Percentiles rank a stretch among this genome's conserved stretches.
These are phyloP conservation scores for Limnothrissa miodon DNA, from an alignment of 2,113 vertebrate genomes.

Conservation along the genomic window DNA sequence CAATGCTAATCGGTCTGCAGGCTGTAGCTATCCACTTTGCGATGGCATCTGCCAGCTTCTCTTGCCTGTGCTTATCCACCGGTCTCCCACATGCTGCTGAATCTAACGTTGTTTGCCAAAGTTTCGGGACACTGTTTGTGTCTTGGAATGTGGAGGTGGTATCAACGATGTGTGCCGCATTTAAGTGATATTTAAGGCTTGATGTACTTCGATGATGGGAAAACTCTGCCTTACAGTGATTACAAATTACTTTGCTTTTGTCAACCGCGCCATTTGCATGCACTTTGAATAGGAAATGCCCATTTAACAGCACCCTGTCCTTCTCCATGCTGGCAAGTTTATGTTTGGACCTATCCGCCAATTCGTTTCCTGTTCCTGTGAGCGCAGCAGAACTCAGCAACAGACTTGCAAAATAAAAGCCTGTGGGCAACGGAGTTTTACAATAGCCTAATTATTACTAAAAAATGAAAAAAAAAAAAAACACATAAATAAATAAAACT, in stretches of 20 bases:
- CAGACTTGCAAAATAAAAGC: neutral
- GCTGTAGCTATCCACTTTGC: constrained; percentile 13
- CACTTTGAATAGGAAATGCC: constrained; percentile 18
- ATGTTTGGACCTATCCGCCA: too few species aligned
- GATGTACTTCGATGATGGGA: constrained; percentile 23
- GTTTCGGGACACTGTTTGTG: constrained; percentile 27
- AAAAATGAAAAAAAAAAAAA: too few species aligned
- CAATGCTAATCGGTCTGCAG: constrained; percentile 19
- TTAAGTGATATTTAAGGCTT: constrained; percentile 15
- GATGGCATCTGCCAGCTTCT: constrained; percentile 33
- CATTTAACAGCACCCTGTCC: neutral
- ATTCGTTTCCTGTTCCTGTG: too few species aligned
- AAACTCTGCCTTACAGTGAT: constrained; percentile 20
- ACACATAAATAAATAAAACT: neutral
- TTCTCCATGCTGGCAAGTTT: too few species aligned
- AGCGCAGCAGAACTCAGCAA: too few species aligned
- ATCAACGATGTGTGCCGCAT: constrained; percentile 8
- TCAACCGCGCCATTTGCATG: neutral
- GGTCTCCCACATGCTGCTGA: constrained; percentile 21
- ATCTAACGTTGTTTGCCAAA: constrained; percentile 31
- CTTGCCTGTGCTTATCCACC: constrained; percentile 28
- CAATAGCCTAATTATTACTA: too few species aligned
- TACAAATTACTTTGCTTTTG: constrained; percentile 20
- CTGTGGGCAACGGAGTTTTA: neutral
- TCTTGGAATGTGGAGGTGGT: neutral